A percentile compares a stretch with the other conserved stretches of the same genome.
Conservation (phyloP, 2,888 invertebrate genomes). For the Chrysolina oricalcia region DNA sequence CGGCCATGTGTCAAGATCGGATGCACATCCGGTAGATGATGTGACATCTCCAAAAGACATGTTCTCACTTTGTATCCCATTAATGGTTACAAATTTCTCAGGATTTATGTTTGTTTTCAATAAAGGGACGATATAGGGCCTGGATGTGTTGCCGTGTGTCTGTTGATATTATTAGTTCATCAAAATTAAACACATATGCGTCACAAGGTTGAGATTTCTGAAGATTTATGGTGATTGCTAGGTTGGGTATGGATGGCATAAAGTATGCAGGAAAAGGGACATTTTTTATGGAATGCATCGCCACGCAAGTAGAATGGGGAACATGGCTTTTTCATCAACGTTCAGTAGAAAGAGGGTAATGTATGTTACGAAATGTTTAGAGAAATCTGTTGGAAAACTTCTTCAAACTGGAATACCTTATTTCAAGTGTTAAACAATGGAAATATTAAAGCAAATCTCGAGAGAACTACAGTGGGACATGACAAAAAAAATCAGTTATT, state of each 20-base stretch:
- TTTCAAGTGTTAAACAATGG: too few species aligned
- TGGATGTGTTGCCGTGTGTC: slow-evolving; percentile 37
- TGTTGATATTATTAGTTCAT: slow-evolving; percentile 41
- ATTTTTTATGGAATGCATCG: not conserved
- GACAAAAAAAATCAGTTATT: too few species aligned
- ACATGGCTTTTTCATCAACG: too few species aligned
- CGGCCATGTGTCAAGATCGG: slow-evolving; percentile 63
- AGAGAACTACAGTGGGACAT: too few species aligned
- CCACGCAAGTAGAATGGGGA: not conserved
- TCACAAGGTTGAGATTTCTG: slow-evolving; percentile 41
- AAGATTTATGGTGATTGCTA: slow-evolving; percentile 46
- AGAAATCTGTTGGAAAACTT: too few species aligned
- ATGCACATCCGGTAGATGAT: slow-evolving; percentile 64
- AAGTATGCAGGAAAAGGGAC: not conserved
- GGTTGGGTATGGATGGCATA: slow-evolving; percentile 16
- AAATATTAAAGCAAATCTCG: too few species aligned
- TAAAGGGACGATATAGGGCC: slow-evolving; percentile 52
- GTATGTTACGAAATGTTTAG: too few species aligned
- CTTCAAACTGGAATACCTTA: too few species aligned
- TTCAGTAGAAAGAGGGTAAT: too few species aligned
- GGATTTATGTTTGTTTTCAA: slow-evolving; percentile 66
- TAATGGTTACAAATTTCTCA: slow-evolving; percentile 66
- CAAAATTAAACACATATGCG: slow-evolving; percentile 57
- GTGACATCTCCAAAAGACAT: slow-evolving; percentile 65
- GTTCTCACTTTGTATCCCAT: slow-evolving; percentile 70